Evolutionary conservation across 1,140 invertebrate species (phyloP).

Genomic region (Colletes gigas): DNA sequence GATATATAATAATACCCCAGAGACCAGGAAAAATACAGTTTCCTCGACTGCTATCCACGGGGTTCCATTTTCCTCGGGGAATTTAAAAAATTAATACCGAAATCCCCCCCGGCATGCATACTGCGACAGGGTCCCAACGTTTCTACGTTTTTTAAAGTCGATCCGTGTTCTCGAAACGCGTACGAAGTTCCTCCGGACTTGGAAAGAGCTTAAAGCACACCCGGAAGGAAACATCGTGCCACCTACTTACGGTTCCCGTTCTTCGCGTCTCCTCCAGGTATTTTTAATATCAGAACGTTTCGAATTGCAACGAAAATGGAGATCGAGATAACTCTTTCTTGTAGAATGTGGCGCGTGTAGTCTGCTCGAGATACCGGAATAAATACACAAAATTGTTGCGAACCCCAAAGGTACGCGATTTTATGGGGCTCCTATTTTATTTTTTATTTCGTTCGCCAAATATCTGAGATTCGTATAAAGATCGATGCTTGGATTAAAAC

Average conservation of each 20-base stretch:
- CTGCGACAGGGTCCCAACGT: background rate
- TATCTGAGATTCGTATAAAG: background rate
- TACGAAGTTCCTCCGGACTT: background rate
- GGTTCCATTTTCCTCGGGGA: no score
- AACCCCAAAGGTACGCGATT: no score
- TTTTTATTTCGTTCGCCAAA: background rate
- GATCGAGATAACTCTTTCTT: background rate
- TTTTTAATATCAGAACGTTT: slow-evolving; percentile 13
- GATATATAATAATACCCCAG: no score
- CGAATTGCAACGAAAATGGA: background rate
- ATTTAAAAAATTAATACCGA: background rate
- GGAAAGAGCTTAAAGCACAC: background rate
- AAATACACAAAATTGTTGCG: background rate
- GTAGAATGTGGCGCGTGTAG: background rate
- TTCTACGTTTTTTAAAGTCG: background rate
- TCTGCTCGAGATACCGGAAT: background rate
- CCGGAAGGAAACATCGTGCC: background rate
- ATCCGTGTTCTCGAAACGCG: background rate
- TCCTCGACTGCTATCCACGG: no score
- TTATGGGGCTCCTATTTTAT: background rate
- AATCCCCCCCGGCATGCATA: background rate
- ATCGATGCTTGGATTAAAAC: no score
- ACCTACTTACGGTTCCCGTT: background rate
- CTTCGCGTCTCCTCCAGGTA: background rate
- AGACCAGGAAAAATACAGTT: no score